Evolutionary conservation across 2,888 invertebrate genomes (phyloP).

Genomic region (Campoplex capitator): DNA sequence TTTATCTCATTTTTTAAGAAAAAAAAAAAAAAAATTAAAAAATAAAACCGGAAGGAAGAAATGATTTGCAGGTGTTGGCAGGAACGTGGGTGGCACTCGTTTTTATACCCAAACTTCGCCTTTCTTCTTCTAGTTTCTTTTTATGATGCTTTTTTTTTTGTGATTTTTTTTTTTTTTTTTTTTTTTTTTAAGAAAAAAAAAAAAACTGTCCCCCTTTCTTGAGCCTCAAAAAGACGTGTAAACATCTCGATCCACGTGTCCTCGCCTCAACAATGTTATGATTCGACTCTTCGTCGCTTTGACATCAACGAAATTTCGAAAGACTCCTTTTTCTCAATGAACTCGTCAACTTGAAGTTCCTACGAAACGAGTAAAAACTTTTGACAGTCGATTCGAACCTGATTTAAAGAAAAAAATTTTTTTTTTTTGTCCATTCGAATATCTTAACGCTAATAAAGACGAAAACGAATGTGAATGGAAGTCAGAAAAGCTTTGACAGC

Average conservation of each 20-base stretch:
- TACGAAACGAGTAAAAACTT: background rate
- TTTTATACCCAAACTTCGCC: conserved; percentile 2
- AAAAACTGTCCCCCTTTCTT: conserved; percentile 29
- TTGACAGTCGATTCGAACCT: background rate
- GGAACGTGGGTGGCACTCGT: conserved; percentile 67
- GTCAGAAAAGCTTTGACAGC: background rate
- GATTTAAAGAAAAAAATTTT: background rate
- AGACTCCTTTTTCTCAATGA: conserved; percentile 38
- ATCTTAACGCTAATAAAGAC: background rate
- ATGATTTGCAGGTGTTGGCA: conserved; percentile 67
- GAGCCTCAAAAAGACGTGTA: conserved; percentile 60
- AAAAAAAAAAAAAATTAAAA: conserved; percentile 12
- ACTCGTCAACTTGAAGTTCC: background rate
- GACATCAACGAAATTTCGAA: conserved; percentile 55
- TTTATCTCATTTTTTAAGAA: background rate
- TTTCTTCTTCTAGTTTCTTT: background rate
- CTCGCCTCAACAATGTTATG: conserved; percentile 53
- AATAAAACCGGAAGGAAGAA: conserved; percentile 65
- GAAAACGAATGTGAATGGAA: background rate
- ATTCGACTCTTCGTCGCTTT: conserved; percentile 47
- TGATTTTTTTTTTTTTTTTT: background rate
- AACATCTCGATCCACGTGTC: conserved; percentile 80
- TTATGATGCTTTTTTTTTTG: background rate
- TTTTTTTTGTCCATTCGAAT: background rate
- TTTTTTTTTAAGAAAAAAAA: background rate